Base-by-base conservation (phyloP, 2,797 vertebrate genomes). In the Labeo calbasu region DNA sequence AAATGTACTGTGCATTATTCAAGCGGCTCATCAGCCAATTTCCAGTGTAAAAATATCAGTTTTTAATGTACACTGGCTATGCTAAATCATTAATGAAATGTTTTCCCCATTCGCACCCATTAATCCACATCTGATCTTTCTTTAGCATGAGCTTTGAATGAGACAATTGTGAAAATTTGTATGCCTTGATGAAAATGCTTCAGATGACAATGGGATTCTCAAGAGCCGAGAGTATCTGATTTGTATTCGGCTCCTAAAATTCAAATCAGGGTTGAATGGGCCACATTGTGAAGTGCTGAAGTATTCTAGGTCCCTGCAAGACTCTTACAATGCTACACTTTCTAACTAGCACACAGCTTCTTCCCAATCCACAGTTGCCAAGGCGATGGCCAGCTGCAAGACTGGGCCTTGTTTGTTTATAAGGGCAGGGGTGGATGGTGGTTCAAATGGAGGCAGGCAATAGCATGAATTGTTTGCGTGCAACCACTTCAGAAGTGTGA, bases 321-420 rank as follows among this genome's bases (percentile, higher is more conserved):
- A 93, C 91, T 90, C 93, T 93, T 88, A 90, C 90, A 91, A 91
- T 87, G 91, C 91, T 92, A 84, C 85, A 92, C 91, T 94, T 94
- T 92, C 92, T 90, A 95, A 94, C 91, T 91, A 91, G 87, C 89
- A 82, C 88, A 88, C 91, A 90, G 91, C 90, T 93, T 91, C 91
- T 89, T 92, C 87, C 90, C 88, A 92, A 90, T 92, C 92, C 90
- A 86, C 91, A 69, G 94, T 95, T 95, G 94, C 94, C 93, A 94
- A 91, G 94, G 95, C 91, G 92, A 95, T 95, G 93, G 92, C 93
- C 94, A 94, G 93, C 94, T 95, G 93, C 93, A 88, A 94, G 91
- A 89, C 92, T 90, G 89, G 77, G 90, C 90, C 93, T 92, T 95
- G 94, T 94, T 90, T 93, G 92, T 95, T 94, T 94, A 94, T 94